A percentile compares a stretch with the other conserved stretches of the same genome.
phyloP scores from a whole-genome alignment of 2,888 invertebrate species.

The Dynastes tityus region DNA sequence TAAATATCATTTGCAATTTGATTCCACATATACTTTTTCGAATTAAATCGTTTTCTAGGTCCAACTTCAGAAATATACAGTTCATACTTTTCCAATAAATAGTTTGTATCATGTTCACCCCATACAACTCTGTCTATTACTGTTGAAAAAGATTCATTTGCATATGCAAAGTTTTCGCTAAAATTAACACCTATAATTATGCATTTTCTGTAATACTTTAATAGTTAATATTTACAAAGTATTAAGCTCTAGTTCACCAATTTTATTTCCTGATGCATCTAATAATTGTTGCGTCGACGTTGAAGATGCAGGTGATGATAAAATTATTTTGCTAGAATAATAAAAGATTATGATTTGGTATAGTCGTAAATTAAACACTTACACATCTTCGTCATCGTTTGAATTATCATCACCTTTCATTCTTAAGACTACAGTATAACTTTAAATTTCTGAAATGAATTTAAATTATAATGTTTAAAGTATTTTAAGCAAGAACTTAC shows the following conservation, averaged over 20 bases:
- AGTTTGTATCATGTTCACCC: slow-evolving; percentile 42
- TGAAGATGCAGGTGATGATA: slow-evolving; percentile 22
- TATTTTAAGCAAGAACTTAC: too few relatives aligned
- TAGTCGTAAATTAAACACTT: neutral
- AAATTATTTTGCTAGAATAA: slow-evolving; percentile 11
- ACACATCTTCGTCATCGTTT: slow-evolving; percentile 25
- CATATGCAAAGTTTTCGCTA: slow-evolving; percentile 29
- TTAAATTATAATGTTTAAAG: too few relatives aligned
- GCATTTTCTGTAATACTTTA: neutral
- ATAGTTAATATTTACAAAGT: slow-evolving; percentile 9
- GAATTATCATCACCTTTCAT: neutral
- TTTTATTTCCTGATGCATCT: slow-evolving; percentile 29
- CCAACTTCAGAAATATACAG: slow-evolving; percentile 34
- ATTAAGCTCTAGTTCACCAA: slow-evolving; percentile 31
- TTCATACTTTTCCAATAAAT: slow-evolving; percentile 38
- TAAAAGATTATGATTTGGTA: neutral
- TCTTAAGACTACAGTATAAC: neutral
- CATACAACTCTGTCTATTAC: slow-evolving; percentile 27
- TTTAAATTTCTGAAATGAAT: too few relatives aligned
- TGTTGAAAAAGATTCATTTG: slow-evolving; percentile 15
- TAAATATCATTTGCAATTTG: slow-evolving; percentile 47
- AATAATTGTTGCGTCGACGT: slow-evolving; percentile 24
- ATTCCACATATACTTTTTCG: slow-evolving; percentile 43
- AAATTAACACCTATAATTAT: neutral
- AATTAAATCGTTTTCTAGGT: slow-evolving; percentile 40